These are phyloP conservation scores for Zosterops hypoxanthus DNA, from an alignment of 2,113 vertebrate genomes.

Conservation along the genomic window DNA sequence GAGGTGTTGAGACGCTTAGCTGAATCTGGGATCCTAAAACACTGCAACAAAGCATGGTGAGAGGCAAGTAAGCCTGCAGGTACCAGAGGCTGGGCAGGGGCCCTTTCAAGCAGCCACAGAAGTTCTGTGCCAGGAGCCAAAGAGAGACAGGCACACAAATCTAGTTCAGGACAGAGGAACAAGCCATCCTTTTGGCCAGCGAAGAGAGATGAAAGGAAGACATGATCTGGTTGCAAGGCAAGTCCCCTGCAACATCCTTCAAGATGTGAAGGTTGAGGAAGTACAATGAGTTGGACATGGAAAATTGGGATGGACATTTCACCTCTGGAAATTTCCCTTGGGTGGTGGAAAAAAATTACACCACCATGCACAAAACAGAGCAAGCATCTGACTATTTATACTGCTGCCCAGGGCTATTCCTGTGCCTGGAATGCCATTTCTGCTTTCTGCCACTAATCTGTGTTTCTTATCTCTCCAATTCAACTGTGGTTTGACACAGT, in stretches of 20 bases:
- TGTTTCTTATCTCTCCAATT: background rate
- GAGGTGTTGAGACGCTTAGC: background rate
- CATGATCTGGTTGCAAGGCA: background rate
- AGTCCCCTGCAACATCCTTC: background rate
- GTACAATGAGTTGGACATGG: background rate
- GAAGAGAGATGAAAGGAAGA: background rate
- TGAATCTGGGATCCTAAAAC: background rate
- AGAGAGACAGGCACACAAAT: background rate
- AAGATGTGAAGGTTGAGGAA: background rate
- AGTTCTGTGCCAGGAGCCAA: background rate
- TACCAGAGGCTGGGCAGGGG: background rate
- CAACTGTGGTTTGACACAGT: background rate
- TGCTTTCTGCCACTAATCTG: background rate
- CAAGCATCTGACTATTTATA: background rate
- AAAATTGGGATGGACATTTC: conserved; percentile 24
- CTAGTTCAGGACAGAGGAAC: background rate
- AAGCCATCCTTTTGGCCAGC: background rate
- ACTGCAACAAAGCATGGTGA: background rate
- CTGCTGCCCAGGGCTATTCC: conserved; percentile 11
- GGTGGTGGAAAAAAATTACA: background rate
- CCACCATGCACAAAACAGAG: background rate
- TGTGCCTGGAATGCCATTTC: conserved; percentile 14
- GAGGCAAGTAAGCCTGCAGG: background rate
- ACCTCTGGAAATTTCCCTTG: background rate
- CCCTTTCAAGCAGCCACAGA: background rate